Evolutionary conservation across 2,888 invertebrate genomes (phyloP), one percentile per base, ranked within the genome.

Genomic region (Torymus tubicola): DNA sequence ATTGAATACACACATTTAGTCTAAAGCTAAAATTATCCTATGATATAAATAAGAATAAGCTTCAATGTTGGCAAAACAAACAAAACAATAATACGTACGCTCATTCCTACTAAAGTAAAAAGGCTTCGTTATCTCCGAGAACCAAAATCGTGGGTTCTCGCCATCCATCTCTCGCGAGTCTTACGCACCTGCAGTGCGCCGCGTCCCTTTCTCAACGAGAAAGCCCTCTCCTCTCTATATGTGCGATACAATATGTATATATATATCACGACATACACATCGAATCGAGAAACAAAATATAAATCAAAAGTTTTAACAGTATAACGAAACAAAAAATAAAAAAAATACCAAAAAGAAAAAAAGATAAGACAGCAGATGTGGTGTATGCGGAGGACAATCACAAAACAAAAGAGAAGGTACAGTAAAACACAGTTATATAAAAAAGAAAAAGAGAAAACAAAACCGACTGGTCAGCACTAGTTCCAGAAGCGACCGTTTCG

Each of bases 81-180:
- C 14, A 57, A 65, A 70, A 71, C 31, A 31, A 31, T 31, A 73
- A 79, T 82, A 82, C 82, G 80, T 82, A 82, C 82, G 69, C 61
- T 80, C 12, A 42, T 75, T 53, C 64, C 80, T 21, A 65, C 78
- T 74, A 75, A 82, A 80, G 71, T 80, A 53, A 80, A 82, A 82
- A 61, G 82, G 82, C 78, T 55, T 80, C 50, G 72, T 64, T 24
- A 82, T 65, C 71, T 76, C 78, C 18, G 82, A 78, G 74, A 82
- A 82, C 82, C 80, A 80, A 58, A 78, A 80, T 13, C 55, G 67
- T 64, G 67, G 2, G 21, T 72, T 77, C 61, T 79, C 76, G 52
- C 55, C 80, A 21, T 82, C 82, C 82, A 82, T 82, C 69, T 71
- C 72, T 10, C 18, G 70, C 14, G 70, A 12, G 52, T 16, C 64